Evolutionary conservation across 2,113 vertebrate genomes (phyloP).

Genomic region (Muntiacus reevesi): DNA sequence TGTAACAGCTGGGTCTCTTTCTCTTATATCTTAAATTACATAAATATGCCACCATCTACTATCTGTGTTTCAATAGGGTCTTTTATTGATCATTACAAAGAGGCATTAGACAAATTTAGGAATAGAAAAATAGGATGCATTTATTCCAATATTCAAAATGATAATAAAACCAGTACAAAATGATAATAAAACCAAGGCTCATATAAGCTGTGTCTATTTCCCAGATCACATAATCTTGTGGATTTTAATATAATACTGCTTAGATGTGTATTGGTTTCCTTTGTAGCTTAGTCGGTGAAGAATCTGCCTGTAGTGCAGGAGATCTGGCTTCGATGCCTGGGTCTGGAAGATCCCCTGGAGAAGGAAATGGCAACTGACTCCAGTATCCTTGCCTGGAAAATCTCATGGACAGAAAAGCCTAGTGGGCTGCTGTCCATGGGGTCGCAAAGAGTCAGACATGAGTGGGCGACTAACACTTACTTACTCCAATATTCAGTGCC

Average conservation of each 20-base stretch:
- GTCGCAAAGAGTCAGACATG: neutral
- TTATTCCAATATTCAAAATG: neutral
- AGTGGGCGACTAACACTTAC: neutral
- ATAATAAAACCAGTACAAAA: neutral
- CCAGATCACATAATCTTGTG: neutral
- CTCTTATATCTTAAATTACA: neutral
- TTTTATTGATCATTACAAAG: neutral
- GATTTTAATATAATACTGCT: neutral
- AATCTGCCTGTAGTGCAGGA: neutral
- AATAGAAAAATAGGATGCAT: neutral
- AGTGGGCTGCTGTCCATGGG: neutral
- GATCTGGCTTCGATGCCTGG: neutral
- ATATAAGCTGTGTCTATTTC: neutral
- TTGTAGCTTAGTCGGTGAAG: neutral
- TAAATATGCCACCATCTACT: neutral
- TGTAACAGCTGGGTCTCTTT: neutral
- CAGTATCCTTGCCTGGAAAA: neutral
- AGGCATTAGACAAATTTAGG: neutral
- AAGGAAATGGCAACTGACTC: neutral
- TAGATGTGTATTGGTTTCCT: neutral
- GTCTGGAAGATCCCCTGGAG: neutral
- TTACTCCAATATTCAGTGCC: neutral
- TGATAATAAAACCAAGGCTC: neutral
- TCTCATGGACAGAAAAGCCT: neutral
- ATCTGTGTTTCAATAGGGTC: neutral